Evolutionary conservation across 2,888 invertebrate species (phyloP).

Genomic region (Chaitophorus viminalis): DNA sequence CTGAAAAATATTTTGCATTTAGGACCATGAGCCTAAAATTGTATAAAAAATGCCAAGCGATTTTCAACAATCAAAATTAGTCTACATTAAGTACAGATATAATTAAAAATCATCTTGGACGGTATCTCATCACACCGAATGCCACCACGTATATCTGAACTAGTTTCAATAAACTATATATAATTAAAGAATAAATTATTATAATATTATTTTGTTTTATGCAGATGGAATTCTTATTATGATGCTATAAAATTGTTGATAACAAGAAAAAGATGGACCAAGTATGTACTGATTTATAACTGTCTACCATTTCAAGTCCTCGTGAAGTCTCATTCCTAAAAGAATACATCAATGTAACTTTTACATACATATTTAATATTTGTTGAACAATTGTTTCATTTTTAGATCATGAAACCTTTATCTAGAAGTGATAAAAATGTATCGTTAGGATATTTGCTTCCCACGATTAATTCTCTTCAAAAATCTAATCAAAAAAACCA

Average conservation of each 20-base stretch:
- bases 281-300: background rate
- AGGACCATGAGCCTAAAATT: background rate
- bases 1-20: background rate
- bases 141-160: background rate
- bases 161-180: background rate
- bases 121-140: conserved; percentile 4
- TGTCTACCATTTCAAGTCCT: conserved; percentile 1
- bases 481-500: background rate
- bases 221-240: conserved; percentile 13
- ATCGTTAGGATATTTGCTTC: conserved; percentile 2
- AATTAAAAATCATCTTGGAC: background rate
- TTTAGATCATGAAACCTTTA: conserved; percentile 9
- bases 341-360: background rate
- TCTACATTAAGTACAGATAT: background rate
- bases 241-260: background rate
- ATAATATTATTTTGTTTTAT: background rate
- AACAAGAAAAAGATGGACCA: background rate
- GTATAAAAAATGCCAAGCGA: background rate
- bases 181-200: background rate
- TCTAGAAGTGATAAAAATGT: background rate
- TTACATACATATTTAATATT: conserved; percentile 6
- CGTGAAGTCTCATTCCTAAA: background rate
- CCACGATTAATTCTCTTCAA: conserved; percentile 4
- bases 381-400: too few relatives aligned
- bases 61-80: conserved; percentile 4